phyloP scores from a whole-genome alignment of 1,140 invertebrate species.

The Bombus terrestris region DNA sequence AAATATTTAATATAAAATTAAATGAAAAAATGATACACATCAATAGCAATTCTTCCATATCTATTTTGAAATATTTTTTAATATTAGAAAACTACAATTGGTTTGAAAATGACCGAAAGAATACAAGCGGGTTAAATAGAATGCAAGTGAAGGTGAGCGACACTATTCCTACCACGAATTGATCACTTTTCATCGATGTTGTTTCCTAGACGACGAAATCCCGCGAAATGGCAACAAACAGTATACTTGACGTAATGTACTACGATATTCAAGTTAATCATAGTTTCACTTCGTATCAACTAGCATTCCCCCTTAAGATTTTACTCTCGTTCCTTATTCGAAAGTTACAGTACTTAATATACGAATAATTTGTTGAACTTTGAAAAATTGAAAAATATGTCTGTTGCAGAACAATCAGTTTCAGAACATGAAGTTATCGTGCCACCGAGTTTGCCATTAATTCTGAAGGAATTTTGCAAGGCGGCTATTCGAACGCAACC shows the following conservation, averaged over 20 bases:
- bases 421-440: constrained; percentile 85
- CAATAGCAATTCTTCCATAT: no score
- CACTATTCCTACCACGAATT: constrained; percentile 22
- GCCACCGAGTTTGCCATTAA: constrained; percentile 91
- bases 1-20: no score
- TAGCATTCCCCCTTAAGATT: neutral
- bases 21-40: no score
- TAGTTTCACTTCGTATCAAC: neutral
- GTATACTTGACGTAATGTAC: neutral
- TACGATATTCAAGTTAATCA: constrained; percentile 15
- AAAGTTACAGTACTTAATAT: neutral
- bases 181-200: constrained; percentile 26
- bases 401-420: constrained; percentile 47
- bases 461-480: constrained; percentile 95
- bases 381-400: constrained; percentile 40
- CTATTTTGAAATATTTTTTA: no score
- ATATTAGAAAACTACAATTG: no score
- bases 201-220: constrained; percentile 46
- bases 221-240: constrained; percentile 26
- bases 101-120: no score
- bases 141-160: neutral
- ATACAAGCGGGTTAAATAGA: neutral
- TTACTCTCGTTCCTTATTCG: neutral
- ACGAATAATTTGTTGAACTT: neutral
- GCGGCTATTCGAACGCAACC: constrained; percentile 95